phyloP scores from a whole-genome alignment of 2,888 invertebrate species.

The Stictocephala bisonia region DNA sequence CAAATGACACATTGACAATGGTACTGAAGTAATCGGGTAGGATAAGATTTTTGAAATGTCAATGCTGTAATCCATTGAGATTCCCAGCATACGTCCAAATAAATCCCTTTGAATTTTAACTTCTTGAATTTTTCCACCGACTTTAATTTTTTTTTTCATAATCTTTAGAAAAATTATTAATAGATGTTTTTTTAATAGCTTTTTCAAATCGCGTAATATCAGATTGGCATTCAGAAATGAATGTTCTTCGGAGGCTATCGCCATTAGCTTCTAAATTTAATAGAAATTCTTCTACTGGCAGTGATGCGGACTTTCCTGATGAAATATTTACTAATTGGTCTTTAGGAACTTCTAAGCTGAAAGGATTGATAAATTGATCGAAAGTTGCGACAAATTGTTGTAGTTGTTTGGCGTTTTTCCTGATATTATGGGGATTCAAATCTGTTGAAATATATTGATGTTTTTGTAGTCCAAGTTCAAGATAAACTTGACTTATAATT shows the following conservation, averaged over 20 bases:
- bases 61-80: not conserved
- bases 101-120: slow-evolving; percentile 19
- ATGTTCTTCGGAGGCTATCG: too few relatives aligned
- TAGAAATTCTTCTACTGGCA: slow-evolving; percentile 59
- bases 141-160: not conserved
- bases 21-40: not conserved
- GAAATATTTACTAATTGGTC: too few relatives aligned
- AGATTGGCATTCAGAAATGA: slow-evolving; percentile 31
- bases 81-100: slow-evolving; percentile 2
- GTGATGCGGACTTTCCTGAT: slow-evolving; percentile 61
- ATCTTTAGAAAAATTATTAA: not conserved
- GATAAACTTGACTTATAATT: slow-evolving; percentile 57
- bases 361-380: slow-evolving; percentile 56
- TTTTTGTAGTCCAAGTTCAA: too few relatives aligned
- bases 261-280: too few relatives aligned
- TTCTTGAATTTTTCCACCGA: slow-evolving; percentile 9
- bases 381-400: slow-evolving; percentile 51
- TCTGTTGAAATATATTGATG: slow-evolving; percentile 20
- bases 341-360: slow-evolving; percentile 55
- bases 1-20: slow-evolving; percentile 22
- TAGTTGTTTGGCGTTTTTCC: not conserved
- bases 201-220: slow-evolving; percentile 2
- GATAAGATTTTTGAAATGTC: slow-evolving; percentile 7
- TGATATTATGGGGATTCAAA: not conserved
- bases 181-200: slow-evolving; percentile 3